Evolutionary conservation across 2,797 vertebrate species (phyloP), one percentile per base, ranked within the genome.

Genomic region (Rhinophrynus dorsalis): DNA sequence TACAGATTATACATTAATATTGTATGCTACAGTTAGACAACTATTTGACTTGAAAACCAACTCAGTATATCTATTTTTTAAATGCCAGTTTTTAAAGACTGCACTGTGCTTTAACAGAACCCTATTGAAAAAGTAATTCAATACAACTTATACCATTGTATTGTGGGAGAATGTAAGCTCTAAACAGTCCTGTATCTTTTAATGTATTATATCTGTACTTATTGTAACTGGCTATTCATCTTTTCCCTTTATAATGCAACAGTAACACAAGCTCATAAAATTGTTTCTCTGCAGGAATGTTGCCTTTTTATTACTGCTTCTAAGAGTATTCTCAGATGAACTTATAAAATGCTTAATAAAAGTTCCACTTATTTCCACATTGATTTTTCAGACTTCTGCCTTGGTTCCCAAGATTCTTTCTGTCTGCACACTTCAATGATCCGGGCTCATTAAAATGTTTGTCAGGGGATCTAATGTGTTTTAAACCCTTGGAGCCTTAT

Each of bases 41-140:
- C 75, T 77, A 76, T 79, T 75, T 15, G 70, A 3, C 9, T 26
- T 65, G 55, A 44, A 30, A 70, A 72, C 24, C 18, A 52, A 74
- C 81, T 72, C 27, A 61, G 68, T 62, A 79, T 33, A 74, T 68
- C 37, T 55, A 76, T 65, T 55, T 81, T 81, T 54, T 64, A 57
- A 65, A 78, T 74, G 40, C 35, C 52, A 74, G 59, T 51, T 81
- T 81, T 42, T 65, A 57, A 62, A 78, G 70, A 37, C 63, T 80
- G 79, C 71, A 68, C 82, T 81, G 80, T 80, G n/a, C 82, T 79
- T 79, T 56, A 79, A 80, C 67, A 78, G 75, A 77, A 81, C 73
- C 75, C 76, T 71, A 83, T 76, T 78, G 80, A 84, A 57, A 79
- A 83, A 84, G 72, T 75, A 45, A 84, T 83, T 84, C 79, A 82